Evolutionary conservation across 2,113 vertebrate species (phyloP), one percentile per base, ranked within the genome.

Genomic region (Ciconia boyciana): DNA sequence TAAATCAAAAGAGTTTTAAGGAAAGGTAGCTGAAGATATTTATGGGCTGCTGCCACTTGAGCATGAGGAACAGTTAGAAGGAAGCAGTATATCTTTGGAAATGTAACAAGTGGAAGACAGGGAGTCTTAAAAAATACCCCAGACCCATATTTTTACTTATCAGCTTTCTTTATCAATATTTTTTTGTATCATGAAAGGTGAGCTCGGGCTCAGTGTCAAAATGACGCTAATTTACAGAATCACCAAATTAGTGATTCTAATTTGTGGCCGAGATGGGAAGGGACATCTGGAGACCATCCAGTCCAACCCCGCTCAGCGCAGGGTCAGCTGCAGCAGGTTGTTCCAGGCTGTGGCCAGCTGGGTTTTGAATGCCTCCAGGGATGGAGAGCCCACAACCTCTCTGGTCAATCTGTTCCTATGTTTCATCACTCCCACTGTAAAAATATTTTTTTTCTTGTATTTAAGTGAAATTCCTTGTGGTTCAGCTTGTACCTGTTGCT

Each of bases 1-100:
- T 96, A 95, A 92, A 95, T 95, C 94, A 94, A 69, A 92, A 17
- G 41, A 41, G 24, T 72, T 94, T 92, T 94, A 92, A 74, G 82
- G 36, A 86, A 83, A 72, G 31, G 62, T 58, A 66, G n/a, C 39
- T 36, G 31, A 61, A 66, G 66, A 72, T 92, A 93, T 92, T 95
- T 97, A 83, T 82, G 65, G 43, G 61, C 61, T 91, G 57, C 88
- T 95, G 77, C 52, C 70, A 69, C 66, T 79, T 72, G 25, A 72
- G 75, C 58, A 44, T 88, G 85, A 92, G 71, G 82, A 93, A 90
- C 65, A 76, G 61, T 82, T 87, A 85, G 82, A 87, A 94, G 54
- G 49, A 88, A 88, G 82, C n/a, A 85, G 21, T 93, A 39, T 57
- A 72, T 96, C 79, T 92, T 90, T 72, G 83, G 58, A 83, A 92